Evolutionary conservation across 2,888 invertebrate species (phyloP), one percentile per base, ranked within the genome.

Genomic region (Volucella bombylans): DNA sequence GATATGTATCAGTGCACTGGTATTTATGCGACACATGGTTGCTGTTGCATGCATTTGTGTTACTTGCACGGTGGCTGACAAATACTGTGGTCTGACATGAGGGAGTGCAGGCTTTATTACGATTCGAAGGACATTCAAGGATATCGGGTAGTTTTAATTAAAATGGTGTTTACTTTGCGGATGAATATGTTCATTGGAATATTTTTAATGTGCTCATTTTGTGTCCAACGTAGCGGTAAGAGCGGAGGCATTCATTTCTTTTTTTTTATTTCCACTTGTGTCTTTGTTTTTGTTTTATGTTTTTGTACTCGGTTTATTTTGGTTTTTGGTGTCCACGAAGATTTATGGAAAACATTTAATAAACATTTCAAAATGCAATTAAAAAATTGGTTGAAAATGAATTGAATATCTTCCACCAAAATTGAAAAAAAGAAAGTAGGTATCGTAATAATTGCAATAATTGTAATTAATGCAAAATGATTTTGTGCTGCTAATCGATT

Each of bases 91-190:
- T 50, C 65, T 54, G 67, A 52, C 72, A 72, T 61, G 85, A 71
- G 67, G 55, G 54, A 38, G 68, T 74, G 43, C 83, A 85, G 54
- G 69, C 50, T 65, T 64, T 47, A 81, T 77, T 81, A 71, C 76
- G 68, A 85, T 68, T 81, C 85, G 76, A 76, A 64, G 55, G 76
- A 67, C 76, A 67, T 69, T 68, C 81, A 77, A 85, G 85, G 76
- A 85, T 80, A 85, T 85, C 72, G 81, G 81, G 77, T 81, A 81
- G 85, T 81, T 85, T 85, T 85, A 85, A 85, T 85, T 85, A 85
- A 85, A 85, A 81, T 85, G 61, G 72, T 85, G 81, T 85, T 85
- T 85, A 85, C 85, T 81, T 85, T 81, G 81, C 81, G 71, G 81
- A 83, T 49, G 81, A 81, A 85, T 77, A 85, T 85, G 85, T 85